Evolutionary conservation across 2,888 invertebrate genomes (phyloP), one percentile per base, ranked within the genome.

Genomic region (Drosophila setosimentum): DNA sequence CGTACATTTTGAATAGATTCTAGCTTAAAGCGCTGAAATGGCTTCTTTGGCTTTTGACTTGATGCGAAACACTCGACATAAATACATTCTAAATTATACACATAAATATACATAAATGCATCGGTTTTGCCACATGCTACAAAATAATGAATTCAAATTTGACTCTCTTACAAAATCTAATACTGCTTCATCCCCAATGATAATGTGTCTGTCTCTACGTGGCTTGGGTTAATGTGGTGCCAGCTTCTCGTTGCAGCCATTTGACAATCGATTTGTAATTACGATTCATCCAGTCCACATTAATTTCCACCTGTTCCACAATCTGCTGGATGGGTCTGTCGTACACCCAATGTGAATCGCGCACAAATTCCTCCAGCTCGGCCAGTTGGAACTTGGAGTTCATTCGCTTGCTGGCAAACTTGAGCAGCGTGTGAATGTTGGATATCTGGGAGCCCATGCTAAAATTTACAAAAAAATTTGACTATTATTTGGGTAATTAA

Each of bases 271-370:
- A 94, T 61, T 95, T 93, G 90, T 96, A 96, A 93, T 97, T 96
- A 54, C 94, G 94, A 60, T 95, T 94, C 95, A 97, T 96, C 98
- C 98, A 98, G 78, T 95, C 95, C 0, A 98, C 96, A 91, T 98
- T 98, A 5, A 96, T 95, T 79, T 96, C 95, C 0, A 96, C 96
- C 60, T 96, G 95, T 91, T 98, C 98, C 11, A 98, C 93, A 0
- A 97, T 95, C 93, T 98, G 98, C 70, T 96, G 95, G 0, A 97
- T 95, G 0, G 97, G 95, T 74, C 97, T 93, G 0, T 96, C 96
- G 18, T 96, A 94, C 67, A 97, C 96, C 50, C 95, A 94, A 68
- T 94, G 94, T 64, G 95, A 95, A 62, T 94, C 94, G 1, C 93
- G 93, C 2, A 96, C 94, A 90, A 97, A 97, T 51, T 95, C 94